A percentile compares a stretch with the other conserved stretches of the same genome.
phyloP scores from a whole-genome alignment of 2,797 vertebrate species.

The Peromyscus aztecus region DNA sequence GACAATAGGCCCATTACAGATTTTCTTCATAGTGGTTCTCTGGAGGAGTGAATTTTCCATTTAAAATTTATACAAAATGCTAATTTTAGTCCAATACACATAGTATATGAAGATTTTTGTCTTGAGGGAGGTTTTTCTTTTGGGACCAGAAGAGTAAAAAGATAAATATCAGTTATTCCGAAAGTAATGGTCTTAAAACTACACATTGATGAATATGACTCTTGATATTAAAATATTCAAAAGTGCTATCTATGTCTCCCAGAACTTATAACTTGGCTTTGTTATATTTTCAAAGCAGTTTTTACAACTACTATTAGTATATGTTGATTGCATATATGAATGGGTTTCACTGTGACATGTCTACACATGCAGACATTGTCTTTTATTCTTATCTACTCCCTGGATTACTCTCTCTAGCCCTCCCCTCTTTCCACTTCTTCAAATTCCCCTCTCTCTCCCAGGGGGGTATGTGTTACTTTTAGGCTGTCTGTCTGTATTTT shows the following conservation, averaged over 20 bases:
- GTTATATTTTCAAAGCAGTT: not conserved
- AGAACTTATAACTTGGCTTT: conserved; percentile 32
- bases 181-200: conserved; percentile 57
- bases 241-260: not conserved
- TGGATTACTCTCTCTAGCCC: not conserved
- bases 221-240: not conserved
- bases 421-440: not conserved
- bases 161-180: conserved; percentile 36
- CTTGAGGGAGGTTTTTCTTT: not conserved
- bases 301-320: not conserved
- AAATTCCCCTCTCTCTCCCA: not conserved
- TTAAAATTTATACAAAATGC: conserved; percentile 46
- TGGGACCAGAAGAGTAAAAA: not conserved
- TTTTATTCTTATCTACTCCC: not conserved
- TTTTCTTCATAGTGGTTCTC: not conserved
- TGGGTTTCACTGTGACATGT: not conserved
- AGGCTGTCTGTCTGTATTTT: not conserved
- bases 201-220: not conserved
- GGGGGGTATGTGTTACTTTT: not conserved
- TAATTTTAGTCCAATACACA: not conserved
- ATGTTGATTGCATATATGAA: not conserved
- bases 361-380: not conserved
- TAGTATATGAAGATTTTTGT: not conserved
- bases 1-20: not conserved
- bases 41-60: not conserved